Evolutionary conservation across 2,888 invertebrate species (phyloP).

Genomic region (Fissipunctia ypsillon): DNA sequence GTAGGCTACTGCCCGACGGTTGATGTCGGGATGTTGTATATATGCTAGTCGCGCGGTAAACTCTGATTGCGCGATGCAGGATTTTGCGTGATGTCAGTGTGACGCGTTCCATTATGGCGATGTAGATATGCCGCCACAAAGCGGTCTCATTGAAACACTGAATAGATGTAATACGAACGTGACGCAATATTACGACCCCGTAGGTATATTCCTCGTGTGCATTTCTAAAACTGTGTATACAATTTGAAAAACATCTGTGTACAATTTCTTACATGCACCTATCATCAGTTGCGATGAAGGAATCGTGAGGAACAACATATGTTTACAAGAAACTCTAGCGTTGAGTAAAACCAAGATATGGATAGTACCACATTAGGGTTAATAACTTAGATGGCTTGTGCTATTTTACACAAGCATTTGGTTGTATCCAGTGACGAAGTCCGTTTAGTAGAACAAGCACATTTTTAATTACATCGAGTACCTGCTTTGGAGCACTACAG

Average conservation of each 20-base stretch:
- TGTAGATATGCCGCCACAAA: too few relatives aligned
- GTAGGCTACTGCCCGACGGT: too few relatives aligned
- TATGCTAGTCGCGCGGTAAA: too few relatives aligned
- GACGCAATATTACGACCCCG: background rate
- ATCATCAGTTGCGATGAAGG: constrained; percentile 42
- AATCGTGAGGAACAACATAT: constrained; percentile 47
- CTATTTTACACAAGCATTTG: constrained; percentile 17
- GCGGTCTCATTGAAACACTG: background rate
- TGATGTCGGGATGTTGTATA: too few relatives aligned
- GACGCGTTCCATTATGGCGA: too few relatives aligned
- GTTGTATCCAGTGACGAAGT: background rate
- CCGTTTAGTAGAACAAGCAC: background rate
- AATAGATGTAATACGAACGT: background rate
- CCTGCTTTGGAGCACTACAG: background rate
- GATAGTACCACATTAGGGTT: constrained; percentile 34
- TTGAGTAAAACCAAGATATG: constrained; percentile 33
- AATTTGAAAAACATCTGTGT: constrained; percentile 32
- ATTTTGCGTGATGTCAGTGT: too few relatives aligned
- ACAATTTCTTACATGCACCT: constrained; percentile 41
- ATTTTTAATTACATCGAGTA: background rate
- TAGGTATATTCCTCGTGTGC: background rate
- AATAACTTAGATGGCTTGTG: constrained; percentile 23
- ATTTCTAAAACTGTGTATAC: constrained; percentile 17
- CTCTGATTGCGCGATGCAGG: too few relatives aligned
- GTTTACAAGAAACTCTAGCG: constrained; percentile 43